phyloP scores from a whole-genome alignment of 1,140 invertebrate genomes.

The Magallana ariakensis region DNA sequence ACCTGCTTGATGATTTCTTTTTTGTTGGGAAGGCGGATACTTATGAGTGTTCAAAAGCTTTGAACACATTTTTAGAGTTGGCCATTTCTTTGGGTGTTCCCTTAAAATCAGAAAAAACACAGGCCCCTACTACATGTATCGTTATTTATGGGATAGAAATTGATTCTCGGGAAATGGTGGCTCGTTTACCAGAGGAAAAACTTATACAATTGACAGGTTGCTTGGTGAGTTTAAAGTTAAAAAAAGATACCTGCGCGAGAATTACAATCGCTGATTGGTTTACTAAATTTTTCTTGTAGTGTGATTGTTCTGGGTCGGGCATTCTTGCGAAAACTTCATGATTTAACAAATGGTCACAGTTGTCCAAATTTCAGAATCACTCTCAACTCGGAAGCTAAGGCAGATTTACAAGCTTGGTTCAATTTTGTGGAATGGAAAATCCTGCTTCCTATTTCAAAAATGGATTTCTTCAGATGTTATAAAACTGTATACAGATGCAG shows the following conservation, averaged over 20 bases:
- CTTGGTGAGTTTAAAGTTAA: not conserved
- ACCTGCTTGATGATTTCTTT: slow-evolving; percentile 57
- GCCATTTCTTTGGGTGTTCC: slow-evolving; percentile 24
- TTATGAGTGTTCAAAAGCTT: not conserved
- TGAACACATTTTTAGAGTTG: slow-evolving; percentile 34
- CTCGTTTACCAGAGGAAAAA: slow-evolving; percentile 50
- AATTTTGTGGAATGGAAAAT: no score
- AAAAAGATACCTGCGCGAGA: slow-evolving; percentile 33
- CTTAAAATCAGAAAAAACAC: slow-evolving; percentile 36
- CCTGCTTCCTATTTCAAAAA: no score
- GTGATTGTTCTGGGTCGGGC: slow-evolving; percentile 47
- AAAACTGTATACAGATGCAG: no score
- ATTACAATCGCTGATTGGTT: slow-evolving; percentile 54
- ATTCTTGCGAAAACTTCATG: slow-evolving; percentile 33
- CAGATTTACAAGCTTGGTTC: no score
- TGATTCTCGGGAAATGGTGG: not conserved
- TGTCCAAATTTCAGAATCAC: not conserved
- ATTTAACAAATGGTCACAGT: slow-evolving; percentile 20
- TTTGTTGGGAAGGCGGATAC: slow-evolving; percentile 43
- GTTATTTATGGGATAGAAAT: slow-evolving; percentile 27
- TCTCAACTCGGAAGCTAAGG: slow-evolving; percentile 23
- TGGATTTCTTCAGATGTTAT: no score
- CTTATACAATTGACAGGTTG: not conserved
- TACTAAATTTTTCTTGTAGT: slow-evolving; percentile 55
- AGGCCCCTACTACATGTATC: no score